Conservation (phyloP, 2,888 invertebrate species). For the Leuctra nigra region DNA sequence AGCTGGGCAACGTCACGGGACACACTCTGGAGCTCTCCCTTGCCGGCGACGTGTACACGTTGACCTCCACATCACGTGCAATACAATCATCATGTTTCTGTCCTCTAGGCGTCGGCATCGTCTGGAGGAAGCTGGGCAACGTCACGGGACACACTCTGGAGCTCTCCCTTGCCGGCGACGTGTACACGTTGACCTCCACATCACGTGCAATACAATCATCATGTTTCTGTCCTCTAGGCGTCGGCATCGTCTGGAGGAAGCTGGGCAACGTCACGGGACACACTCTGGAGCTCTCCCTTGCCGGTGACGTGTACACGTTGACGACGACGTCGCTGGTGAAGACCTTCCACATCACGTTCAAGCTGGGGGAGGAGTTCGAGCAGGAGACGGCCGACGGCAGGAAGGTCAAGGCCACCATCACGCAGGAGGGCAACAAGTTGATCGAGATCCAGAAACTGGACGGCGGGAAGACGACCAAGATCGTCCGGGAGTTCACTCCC, state of each 20-base stretch:
- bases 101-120: neutral
- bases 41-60: neutral
- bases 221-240: conserved; percentile 60
- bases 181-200: conserved; percentile 34
- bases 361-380: conserved; percentile 79
- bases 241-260: conserved; percentile 80
- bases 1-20: neutral
- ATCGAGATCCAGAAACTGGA: conserved; percentile 71
- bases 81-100: too few relatives aligned
- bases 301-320: conserved; percentile 67
- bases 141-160: neutral
- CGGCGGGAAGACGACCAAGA: conserved; percentile 55
- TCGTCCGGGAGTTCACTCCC: conserved; percentile 66
- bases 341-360: conserved; percentile 74
- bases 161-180: neutral
- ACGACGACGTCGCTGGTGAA: conserved; percentile 87
- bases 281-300: conserved; percentile 64
- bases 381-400: conserved; percentile 88
- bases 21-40: neutral
- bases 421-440: conserved; percentile 72
- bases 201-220: conserved; percentile 47
- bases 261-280: conserved; percentile 81
- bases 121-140: neutral
- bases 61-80: conserved; percentile 53
- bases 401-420: conserved; percentile 66